Percentiles rank a stretch among this genome's conserved stretches.
phyloP scores from a whole-genome alignment of 1,140 invertebrate species.

The Antheraea mylitta region DNA sequence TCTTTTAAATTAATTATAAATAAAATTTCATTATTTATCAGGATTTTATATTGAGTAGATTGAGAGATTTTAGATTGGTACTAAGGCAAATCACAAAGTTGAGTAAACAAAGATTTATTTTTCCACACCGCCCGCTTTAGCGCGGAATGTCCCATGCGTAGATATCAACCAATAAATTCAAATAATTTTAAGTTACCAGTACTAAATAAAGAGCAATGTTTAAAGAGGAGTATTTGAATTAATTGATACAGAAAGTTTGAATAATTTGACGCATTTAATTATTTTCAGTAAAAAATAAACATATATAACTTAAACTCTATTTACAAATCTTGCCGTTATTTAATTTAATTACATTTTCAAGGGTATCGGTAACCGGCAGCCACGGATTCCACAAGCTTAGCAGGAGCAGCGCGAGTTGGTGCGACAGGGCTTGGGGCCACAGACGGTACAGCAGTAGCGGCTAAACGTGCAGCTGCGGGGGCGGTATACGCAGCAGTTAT shows the following conservation, averaged over 20 bases:
- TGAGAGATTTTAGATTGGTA: too few relatives aligned
- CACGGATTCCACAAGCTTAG: slow-evolving; percentile 48
- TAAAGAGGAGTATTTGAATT: not conserved
- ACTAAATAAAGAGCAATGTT: too few relatives aligned
- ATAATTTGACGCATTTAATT: slow-evolving; percentile 14
- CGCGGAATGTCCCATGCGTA: too few relatives aligned
- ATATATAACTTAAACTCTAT: slow-evolving; percentile 47
- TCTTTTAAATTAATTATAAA: too few relatives aligned
- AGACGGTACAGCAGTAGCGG: slow-evolving; percentile 12
- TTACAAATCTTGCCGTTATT: slow-evolving; percentile 52
- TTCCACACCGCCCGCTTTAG: too few relatives aligned
- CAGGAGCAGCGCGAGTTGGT: slow-evolving; percentile 40
- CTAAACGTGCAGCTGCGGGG: slow-evolving; percentile 11
- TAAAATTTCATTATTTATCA: too few relatives aligned
- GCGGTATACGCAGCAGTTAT: slow-evolving; percentile 19
- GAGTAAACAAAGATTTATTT: too few relatives aligned
- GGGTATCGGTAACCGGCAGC: slow-evolving; percentile 59
- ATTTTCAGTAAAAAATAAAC: slow-evolving; percentile 25
- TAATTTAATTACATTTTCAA: slow-evolving; percentile 26
- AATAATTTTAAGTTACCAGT: too few relatives aligned
- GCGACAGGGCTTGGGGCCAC: slow-evolving; percentile 18
- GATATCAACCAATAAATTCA: too few relatives aligned
- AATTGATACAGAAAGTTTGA: not conserved
- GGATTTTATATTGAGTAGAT: too few relatives aligned
- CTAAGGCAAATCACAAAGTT: too few relatives aligned